Evolutionary conservation across 2,113 vertebrate species (phyloP).

Genomic region (Archilochus colubris): DNA sequence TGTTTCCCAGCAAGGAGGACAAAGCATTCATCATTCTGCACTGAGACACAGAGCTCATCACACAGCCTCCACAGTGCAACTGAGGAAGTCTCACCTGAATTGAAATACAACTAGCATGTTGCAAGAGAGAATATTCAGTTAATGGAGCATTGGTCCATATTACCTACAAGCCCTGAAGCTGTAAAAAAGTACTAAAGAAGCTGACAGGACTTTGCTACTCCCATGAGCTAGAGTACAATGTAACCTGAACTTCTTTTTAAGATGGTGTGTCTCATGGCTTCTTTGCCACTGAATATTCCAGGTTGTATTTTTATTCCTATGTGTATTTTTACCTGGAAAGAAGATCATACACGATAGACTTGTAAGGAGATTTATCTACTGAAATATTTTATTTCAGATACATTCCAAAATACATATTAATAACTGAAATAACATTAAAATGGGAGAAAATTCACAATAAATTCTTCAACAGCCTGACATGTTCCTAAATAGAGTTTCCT

Average conservation of each 20-base stretch:
- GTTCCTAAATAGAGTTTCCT: neutral
- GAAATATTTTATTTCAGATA: neutral
- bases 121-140: neutral
- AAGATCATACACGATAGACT: neutral
- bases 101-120: neutral
- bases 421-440: neutral
- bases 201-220: neutral
- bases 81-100: neutral
- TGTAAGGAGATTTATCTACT: neutral
- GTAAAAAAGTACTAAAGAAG: neutral
- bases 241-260: neutral
- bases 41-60: fast-evolving
- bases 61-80: fast-evolving
- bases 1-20: neutral
- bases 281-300: neutral
- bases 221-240: neutral
- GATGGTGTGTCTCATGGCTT: neutral
- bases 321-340: neutral
- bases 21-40: fast-evolving
- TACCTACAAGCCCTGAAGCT: neutral
- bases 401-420: neutral
- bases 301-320: neutral
- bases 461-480: neutral
- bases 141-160: neutral
- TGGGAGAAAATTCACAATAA: neutral